Evolutionary conservation across 2,888 invertebrate genomes (phyloP).

Genomic region (Odiellus spinosus): DNA sequence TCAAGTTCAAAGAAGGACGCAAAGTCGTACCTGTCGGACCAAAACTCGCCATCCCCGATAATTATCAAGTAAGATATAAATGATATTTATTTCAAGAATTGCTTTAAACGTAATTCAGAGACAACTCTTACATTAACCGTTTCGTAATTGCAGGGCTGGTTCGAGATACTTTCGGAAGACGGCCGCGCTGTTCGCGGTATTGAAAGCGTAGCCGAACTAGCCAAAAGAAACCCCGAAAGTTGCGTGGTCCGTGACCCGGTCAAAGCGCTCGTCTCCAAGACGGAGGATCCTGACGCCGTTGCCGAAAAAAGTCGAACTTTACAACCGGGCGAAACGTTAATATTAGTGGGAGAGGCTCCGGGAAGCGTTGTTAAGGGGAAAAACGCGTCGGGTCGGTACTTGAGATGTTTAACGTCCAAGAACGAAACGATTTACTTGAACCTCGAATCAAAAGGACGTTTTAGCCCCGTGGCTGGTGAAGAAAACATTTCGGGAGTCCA

Average conservation of each 20-base stretch:
- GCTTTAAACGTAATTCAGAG: too few species aligned
- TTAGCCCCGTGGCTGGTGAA: constrained; percentile 79
- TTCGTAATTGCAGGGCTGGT: constrained; percentile 57
- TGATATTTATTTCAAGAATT: too few species aligned
- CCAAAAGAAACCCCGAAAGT: constrained; percentile 34
- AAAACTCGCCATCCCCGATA: constrained; percentile 72
- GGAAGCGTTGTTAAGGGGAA: neutral
- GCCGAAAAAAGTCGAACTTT: constrained; percentile 42
- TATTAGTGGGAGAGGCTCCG: constrained; percentile 42
- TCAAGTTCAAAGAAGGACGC: constrained; percentile 60
- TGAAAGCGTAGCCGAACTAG: constrained; percentile 68
- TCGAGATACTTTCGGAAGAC: constrained; percentile 85
- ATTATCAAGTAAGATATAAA: constrained; percentile 36
- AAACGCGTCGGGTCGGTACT: constrained; percentile 34
- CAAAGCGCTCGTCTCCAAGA: constrained; percentile 40
- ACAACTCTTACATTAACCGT: too few species aligned
- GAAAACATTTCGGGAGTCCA: constrained; percentile 91
- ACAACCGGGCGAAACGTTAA: constrained; percentile 63
- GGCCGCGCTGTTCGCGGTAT: constrained; percentile 77
- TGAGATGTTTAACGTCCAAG: constrained; percentile 69
- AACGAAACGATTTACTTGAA: constrained; percentile 68
- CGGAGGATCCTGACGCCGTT: constrained; percentile 22
- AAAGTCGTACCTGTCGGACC: constrained; percentile 44
- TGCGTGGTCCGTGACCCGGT: constrained; percentile 65
- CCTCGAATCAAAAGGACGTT: constrained; percentile 73